Conservation (phyloP, 1,140 invertebrate species). For the Trichonephila clavipes region DNA sequence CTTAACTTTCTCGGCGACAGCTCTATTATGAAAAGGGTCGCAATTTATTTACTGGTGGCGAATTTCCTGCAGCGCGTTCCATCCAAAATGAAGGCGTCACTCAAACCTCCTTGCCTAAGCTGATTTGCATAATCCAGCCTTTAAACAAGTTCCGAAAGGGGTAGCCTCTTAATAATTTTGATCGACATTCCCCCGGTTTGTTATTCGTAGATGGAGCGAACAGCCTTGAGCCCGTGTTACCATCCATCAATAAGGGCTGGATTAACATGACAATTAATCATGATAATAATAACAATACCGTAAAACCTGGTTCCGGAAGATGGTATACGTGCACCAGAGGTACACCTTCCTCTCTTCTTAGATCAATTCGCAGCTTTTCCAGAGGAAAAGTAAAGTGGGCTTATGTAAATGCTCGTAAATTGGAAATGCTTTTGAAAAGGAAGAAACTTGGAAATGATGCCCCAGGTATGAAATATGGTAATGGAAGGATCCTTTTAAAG, state of each 20-base stretch:
- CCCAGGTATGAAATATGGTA: constrained; percentile 34
- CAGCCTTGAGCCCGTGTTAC: not conserved
- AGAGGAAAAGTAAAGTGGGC: not conserved
- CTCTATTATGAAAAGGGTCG: constrained; percentile 22
- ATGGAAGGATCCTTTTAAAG: not conserved
- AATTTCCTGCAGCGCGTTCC: constrained; percentile 33
- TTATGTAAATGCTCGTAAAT: constrained; percentile 27
- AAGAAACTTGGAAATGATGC: constrained; percentile 25
- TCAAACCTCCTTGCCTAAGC: constrained; percentile 40
- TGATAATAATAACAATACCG: constrained; percentile 51
- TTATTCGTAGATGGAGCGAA: constrained; percentile 29
- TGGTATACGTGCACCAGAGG: not conserved
- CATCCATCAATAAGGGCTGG: constrained; percentile 30
- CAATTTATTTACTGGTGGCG: constrained; percentile 50
- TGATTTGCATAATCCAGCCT: constrained; percentile 60
- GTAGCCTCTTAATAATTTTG: constrained; percentile 56
- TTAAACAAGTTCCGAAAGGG: constrained; percentile 31
- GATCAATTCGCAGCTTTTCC: not conserved
- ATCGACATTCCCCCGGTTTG: constrained; percentile 33
- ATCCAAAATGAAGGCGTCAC: constrained; percentile 31
- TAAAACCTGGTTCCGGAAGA: constrained; percentile 23
- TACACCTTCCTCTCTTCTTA: not conserved
- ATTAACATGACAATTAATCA: constrained; percentile 66
- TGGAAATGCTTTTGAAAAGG: constrained; percentile 8
- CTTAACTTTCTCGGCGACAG: constrained; percentile 1